phyloP scores from a whole-genome alignment of 2,113 vertebrate genomes.

The Lichenostomus cassidix region DNA sequence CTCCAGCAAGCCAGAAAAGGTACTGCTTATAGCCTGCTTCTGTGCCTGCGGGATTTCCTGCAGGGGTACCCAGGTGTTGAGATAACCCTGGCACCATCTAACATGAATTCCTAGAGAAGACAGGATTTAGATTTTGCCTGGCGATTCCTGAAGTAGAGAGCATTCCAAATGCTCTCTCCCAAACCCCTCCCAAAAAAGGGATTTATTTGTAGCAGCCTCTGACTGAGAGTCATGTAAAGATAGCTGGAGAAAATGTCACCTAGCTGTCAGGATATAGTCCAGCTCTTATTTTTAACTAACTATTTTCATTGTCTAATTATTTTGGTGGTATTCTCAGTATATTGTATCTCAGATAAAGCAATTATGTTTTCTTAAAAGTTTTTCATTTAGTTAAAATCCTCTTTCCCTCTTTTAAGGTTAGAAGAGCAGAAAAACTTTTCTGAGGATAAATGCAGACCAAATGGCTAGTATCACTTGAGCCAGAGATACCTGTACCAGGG shows the following conservation, averaged over 20 bases:
- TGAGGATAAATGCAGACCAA: not conserved
- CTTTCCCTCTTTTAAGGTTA: not conserved
- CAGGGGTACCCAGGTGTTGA: not conserved
- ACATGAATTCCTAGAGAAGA: not conserved
- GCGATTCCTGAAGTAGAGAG: not conserved
- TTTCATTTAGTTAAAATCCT: not conserved
- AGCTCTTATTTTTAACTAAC: not conserved
- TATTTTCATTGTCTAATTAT: not conserved
- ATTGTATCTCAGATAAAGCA: not conserved
- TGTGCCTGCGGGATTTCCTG: not conserved
- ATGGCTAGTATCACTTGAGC: not conserved
- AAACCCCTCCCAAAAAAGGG: not conserved
- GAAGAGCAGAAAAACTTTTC: not conserved
- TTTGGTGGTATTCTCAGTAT: not conserved
- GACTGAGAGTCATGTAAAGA: not conserved
- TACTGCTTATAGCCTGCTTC: constrained; percentile 32
- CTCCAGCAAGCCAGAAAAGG: constrained; percentile 89
- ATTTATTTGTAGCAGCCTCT: not conserved
- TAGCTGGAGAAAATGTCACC: not conserved
- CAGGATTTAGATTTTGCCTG: not conserved
- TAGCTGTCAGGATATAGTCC: not conserved
- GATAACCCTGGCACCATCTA: not conserved
- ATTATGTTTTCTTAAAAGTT: not conserved
- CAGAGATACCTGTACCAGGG: not conserved
- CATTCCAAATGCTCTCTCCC: not conserved